These are phyloP conservation scores for Drosophila kepulauana DNA, from an alignment of 1,140 invertebrate genomes.

Conservation along the genomic window DNA sequence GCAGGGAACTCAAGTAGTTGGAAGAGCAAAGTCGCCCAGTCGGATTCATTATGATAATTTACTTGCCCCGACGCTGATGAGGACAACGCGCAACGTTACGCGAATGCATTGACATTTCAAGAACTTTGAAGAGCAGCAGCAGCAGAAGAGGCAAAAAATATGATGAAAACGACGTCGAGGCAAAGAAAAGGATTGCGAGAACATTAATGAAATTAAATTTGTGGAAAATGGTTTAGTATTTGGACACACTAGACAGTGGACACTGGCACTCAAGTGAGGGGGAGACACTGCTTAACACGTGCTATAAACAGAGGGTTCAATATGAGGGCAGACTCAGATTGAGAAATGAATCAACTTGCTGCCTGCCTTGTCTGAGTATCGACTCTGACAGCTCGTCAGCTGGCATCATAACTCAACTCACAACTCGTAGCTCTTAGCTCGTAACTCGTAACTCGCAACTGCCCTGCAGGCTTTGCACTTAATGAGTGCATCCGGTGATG, in stretches of 20 bases:
- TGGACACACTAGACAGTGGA: neutral
- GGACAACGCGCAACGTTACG: conserved; percentile 37
- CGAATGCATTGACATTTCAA: conserved; percentile 76
- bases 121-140: conserved; percentile 64
- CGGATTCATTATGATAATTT: conserved; percentile 83
- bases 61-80: conserved; percentile 60
- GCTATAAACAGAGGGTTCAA: conserved; percentile 40
- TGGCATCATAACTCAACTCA: conserved; percentile 75
- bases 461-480: conserved; percentile 62
- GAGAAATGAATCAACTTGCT: conserved; percentile 65
- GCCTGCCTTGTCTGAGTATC: conserved; percentile 19
- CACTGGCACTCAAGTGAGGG: neutral
- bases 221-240: conserved; percentile 67
- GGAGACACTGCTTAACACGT: conserved; percentile 55
- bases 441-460: conserved; percentile 43
- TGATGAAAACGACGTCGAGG: conserved; percentile 12
- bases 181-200: conserved; percentile 38
- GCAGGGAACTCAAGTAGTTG: conserved; percentile 69
- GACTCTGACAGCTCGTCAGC: conserved; percentile 76
- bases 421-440: conserved; percentile 27
- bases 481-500: conserved; percentile 76
- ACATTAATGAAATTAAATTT: conserved; percentile 79
- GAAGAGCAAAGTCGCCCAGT: conserved; percentile 51
- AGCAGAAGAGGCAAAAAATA: conserved; percentile 10
- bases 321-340: conserved; percentile 61